Conservation (phyloP, 1,140 invertebrate genomes). For the Bombyx mori region ASM3026992v2 NC_085125.1:12881001-12881500, state of each 20-base stretch:
- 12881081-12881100: not conserved
- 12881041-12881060: no score
- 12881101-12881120: not conserved
- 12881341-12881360: no score
- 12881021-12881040: no score
- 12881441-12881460: constrained; percentile 2
- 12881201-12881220: constrained; percentile 4
- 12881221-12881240: not conserved
- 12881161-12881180: not conserved
- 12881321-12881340: no score
- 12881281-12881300: not conserved
- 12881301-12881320: not conserved
- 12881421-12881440: not conserved
- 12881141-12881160: not conserved
- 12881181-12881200: constrained; percentile 1
- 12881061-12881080: no score
- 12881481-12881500: not conserved
- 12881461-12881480: not conserved
- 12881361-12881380: not conserved
- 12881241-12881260: not conserved
- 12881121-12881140: constrained; percentile 1
- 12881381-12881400: constrained; percentile 1
- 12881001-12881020: no score
- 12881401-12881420: not conserved
- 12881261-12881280: not conserved